Percentiles rank a stretch among this genome's conserved stretches.
phyloP scores from a whole-genome alignment of 2,888 invertebrate species.

The Lymantria dispar region DNA sequence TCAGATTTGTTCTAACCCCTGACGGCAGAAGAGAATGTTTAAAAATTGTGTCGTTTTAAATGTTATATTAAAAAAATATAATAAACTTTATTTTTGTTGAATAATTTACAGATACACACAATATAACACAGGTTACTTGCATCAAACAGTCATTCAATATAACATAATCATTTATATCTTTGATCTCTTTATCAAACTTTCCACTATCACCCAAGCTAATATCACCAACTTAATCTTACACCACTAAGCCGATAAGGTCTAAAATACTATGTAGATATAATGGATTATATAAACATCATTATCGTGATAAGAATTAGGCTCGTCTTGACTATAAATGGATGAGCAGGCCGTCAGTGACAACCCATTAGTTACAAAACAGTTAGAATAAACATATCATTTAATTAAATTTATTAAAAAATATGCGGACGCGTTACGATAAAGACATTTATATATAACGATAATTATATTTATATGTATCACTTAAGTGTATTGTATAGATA shows the following conservation, averaged over 20 bases:
- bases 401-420: conserved; percentile 34
- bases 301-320: conserved; percentile 9
- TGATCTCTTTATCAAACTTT: conserved; percentile 26
- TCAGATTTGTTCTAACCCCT: no score
- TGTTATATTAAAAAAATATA: no score
- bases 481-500: neutral
- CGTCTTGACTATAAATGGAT: conserved; percentile 29
- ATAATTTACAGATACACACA: neutral
- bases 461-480: no score
- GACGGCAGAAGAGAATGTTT: no score
- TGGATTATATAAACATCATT: conserved; percentile 11
- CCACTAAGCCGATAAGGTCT: conserved; percentile 10
- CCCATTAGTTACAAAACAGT: conserved; percentile 32
- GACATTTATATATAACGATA: conserved; percentile 13
- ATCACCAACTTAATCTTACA: neutral
- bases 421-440: conserved; percentile 3
- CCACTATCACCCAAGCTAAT: conserved; percentile 8
- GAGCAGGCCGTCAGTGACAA: conserved; percentile 30
- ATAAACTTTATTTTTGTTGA: no score
- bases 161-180: conserved; percentile 22
- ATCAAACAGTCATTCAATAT: conserved; percentile 16
- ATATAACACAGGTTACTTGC: conserved; percentile 4
- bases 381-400: conserved; percentile 22
- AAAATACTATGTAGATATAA: conserved; percentile 9
- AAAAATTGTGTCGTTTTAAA: no score